A percentile compares a stretch with the other conserved stretches of the same genome.
Conservation (phyloP, 2,113 vertebrate genomes). For the Lampris megalopsis region DNA sequence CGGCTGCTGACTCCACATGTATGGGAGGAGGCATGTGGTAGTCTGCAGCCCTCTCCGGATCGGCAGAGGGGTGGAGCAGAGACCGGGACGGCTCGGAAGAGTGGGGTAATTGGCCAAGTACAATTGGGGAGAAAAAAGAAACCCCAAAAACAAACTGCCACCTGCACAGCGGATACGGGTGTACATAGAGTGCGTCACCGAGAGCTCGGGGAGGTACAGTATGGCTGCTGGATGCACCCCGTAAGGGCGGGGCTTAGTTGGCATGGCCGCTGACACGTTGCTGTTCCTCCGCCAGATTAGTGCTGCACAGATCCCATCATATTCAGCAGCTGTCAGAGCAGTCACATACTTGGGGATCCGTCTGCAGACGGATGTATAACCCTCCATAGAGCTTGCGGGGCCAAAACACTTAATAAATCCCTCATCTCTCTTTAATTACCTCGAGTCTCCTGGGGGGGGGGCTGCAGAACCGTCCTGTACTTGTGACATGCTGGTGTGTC, state of each 20-base stretch:
- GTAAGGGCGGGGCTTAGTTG: constrained; percentile 50
- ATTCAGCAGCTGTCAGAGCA: constrained; percentile 73
- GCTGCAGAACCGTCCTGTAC: constrained; percentile 67
- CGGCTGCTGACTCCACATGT: no score
- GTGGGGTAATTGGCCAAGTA: no score
- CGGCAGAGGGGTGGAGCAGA: no score
- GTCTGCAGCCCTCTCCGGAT: no score
- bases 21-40: no score
- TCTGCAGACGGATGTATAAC: constrained; percentile 70
- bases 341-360: constrained; percentile 62
- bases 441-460: constrained; percentile 66
- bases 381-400: constrained; percentile 39
- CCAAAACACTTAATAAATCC: constrained; percentile 74
- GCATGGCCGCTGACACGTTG: constrained; percentile 64
- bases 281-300: constrained; percentile 75
- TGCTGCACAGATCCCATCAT: constrained; percentile 70
- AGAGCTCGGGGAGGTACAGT: constrained; percentile 37
- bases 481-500: constrained; percentile 71
- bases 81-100: no score
- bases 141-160: background rate
- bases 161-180: constrained; percentile 28
- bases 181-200: constrained; percentile 7
- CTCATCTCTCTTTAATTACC: constrained; percentile 76
- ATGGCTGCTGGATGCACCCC: constrained; percentile 38
- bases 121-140: no score